A percentile compares a stretch with the other conserved stretches of the same genome.
Evolutionary conservation across 2,113 vertebrate species (phyloP).

Genomic region (Ptilonorhynchus violaceus): DNA sequence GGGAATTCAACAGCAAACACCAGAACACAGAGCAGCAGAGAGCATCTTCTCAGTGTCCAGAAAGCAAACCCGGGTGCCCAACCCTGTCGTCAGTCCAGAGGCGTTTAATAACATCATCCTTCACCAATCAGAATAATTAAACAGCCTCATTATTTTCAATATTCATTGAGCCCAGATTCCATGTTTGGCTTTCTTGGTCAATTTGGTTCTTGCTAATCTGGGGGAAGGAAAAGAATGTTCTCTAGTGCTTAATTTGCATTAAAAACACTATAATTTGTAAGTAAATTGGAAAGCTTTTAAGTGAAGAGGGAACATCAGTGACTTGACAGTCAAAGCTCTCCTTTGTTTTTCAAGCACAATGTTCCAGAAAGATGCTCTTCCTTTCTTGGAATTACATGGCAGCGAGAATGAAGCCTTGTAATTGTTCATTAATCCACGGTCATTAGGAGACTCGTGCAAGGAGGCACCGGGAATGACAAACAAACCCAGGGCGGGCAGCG

Average conservation of each 20-base stretch:
- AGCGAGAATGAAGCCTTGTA: constrained; percentile 31
- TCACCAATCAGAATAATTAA: constrained; percentile 70
- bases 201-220: constrained; percentile 63
- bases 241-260: constrained; percentile 63
- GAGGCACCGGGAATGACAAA: background rate
- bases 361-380: constrained; percentile 52
- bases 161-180: constrained; percentile 37
- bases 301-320: constrained; percentile 57
- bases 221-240: constrained; percentile 49
- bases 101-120: constrained; percentile 10
- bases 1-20: background rate
- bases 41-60: background rate
- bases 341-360: constrained; percentile 57
- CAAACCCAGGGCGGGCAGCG: background rate
- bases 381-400: constrained; percentile 41
- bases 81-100: constrained; percentile 23
- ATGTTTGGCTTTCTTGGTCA: constrained; percentile 63
- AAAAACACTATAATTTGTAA: constrained; percentile 69
- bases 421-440: constrained; percentile 47
- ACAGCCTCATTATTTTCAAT: constrained; percentile 56
- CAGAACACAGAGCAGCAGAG: background rate
- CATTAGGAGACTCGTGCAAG: background rate
- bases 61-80: background rate
- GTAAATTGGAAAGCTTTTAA: constrained; percentile 66
- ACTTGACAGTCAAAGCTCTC: constrained; percentile 63